Conservation (phyloP, 2,888 invertebrate genomes). For the Prosopocoilus inquinatus region DNA sequence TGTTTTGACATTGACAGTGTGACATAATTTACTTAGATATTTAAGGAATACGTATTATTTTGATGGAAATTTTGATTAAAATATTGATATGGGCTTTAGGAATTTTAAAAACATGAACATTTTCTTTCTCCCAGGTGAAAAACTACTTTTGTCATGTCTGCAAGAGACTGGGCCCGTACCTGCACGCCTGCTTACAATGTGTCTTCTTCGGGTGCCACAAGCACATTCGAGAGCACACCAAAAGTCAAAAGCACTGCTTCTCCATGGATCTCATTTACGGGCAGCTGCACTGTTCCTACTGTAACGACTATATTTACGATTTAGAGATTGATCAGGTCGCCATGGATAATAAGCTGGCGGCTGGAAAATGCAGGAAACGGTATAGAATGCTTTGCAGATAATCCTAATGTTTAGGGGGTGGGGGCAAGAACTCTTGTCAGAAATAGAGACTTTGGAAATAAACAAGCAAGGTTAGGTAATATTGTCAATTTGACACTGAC, state of each 20-base stretch:
- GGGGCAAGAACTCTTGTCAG: no score
- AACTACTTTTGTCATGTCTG: conserved; percentile 69
- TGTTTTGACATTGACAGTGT: no score
- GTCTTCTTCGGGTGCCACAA: conserved; percentile 91
- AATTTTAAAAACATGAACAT: neutral
- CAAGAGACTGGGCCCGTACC: conserved; percentile 72
- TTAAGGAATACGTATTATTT: no score
- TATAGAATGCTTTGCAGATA: conserved; percentile 9
- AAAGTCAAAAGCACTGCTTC: conserved; percentile 76
- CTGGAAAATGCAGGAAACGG: conserved; percentile 43
- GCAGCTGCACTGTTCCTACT: conserved; percentile 84
- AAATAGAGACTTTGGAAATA: no score
- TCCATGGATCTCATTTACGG: conserved; percentile 88
- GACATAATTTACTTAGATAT: no score
- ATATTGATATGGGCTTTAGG: no score
- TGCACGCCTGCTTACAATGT: conserved; percentile 86
- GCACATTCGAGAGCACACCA: conserved; percentile 86
- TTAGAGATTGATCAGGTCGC: conserved; percentile 43
- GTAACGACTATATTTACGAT: conserved; percentile 86
- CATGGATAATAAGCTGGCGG: conserved; percentile 42
- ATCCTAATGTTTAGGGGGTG: conserved; percentile 6
- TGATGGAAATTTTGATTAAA: no score
- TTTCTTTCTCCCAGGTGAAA: conserved; percentile 22
- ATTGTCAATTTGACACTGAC: no score
- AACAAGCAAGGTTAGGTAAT: no score